Conservation (phyloP, 2,888 invertebrate genomes). For the Apamea sordens region DNA sequence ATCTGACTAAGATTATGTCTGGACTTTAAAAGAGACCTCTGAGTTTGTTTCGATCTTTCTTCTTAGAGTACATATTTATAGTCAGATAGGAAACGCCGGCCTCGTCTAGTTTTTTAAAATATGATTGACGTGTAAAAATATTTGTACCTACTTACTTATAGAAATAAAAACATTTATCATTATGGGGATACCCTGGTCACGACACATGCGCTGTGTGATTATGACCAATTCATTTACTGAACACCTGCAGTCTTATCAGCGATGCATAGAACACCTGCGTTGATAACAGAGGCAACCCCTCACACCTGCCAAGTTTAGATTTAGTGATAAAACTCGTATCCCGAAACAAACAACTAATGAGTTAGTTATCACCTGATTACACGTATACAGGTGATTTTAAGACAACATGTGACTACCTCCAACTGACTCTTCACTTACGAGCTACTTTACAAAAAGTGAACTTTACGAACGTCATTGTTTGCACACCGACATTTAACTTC, state of each 20-base stretch:
- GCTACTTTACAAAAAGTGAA: too few species aligned
- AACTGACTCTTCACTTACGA: too few species aligned
- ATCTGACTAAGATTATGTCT: too few species aligned
- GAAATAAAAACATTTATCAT: background rate
- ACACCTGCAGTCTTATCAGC: constrained; percentile 15
- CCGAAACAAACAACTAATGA: background rate
- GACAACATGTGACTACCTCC: too few species aligned
- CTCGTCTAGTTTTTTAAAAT: background rate
- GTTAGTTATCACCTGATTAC: background rate
- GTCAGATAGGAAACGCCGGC: background rate
- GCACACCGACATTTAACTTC: too few species aligned
- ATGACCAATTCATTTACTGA: background rate
- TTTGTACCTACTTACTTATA: background rate
- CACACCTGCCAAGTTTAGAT: constrained; percentile 7
- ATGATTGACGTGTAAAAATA: too few species aligned
- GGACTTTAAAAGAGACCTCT: too few species aligned
- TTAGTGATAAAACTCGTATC: constrained; percentile 6
- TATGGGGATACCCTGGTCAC: background rate
- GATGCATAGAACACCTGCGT: constrained; percentile 15
- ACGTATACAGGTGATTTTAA: too few species aligned
- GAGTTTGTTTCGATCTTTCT: too few species aligned
- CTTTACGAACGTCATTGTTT: too few species aligned
- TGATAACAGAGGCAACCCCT: constrained; percentile 2
- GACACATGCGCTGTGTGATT: background rate
- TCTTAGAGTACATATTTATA: background rate